Evolutionary conservation across 2,888 invertebrate genomes (phyloP).

Genomic region (Tetragnatha montana): DNA sequence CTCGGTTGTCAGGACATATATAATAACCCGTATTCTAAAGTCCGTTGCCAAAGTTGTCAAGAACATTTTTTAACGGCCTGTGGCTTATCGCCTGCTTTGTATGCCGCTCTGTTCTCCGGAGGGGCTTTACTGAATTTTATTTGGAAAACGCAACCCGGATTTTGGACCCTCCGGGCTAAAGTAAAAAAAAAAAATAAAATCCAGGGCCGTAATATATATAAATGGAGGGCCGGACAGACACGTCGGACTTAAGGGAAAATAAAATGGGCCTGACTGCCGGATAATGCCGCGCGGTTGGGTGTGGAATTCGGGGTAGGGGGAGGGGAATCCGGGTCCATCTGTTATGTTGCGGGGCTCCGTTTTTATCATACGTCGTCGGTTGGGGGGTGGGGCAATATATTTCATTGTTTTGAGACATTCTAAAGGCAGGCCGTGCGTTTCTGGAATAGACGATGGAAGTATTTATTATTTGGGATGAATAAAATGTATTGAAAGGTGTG

Average conservation of each 20-base stretch:
- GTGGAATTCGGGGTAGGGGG: neutral
- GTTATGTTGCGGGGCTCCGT: neutral
- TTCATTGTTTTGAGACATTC: neutral
- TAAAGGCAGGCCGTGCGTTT: too few species aligned
- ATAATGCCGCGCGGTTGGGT: neutral
- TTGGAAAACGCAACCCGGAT: slow-evolving; percentile 56
- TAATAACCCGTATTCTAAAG: slow-evolving; percentile 58
- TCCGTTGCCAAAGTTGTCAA: slow-evolving; percentile 40
- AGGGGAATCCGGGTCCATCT: neutral
- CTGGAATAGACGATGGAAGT: too few species aligned
- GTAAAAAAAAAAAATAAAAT: neutral
- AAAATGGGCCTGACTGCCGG: neutral
- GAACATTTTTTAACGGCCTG: slow-evolving; percentile 44
- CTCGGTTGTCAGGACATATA: slow-evolving; percentile 63
- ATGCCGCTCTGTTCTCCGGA: slow-evolving; percentile 37
- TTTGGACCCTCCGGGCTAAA: slow-evolving; percentile 13
- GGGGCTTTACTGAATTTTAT: slow-evolving; percentile 48
- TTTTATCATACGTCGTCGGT: neutral
- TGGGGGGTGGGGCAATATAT: neutral
- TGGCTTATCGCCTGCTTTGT: slow-evolving; percentile 58
- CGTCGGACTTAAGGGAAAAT: neutral
- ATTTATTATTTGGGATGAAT: too few species aligned
- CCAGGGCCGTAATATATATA: neutral
- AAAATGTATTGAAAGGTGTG: too few species aligned
- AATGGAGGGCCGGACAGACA: neutral